phyloP scores from a whole-genome alignment of 2,113 vertebrate genomes.

The Pluvialis apricaria region DNA sequence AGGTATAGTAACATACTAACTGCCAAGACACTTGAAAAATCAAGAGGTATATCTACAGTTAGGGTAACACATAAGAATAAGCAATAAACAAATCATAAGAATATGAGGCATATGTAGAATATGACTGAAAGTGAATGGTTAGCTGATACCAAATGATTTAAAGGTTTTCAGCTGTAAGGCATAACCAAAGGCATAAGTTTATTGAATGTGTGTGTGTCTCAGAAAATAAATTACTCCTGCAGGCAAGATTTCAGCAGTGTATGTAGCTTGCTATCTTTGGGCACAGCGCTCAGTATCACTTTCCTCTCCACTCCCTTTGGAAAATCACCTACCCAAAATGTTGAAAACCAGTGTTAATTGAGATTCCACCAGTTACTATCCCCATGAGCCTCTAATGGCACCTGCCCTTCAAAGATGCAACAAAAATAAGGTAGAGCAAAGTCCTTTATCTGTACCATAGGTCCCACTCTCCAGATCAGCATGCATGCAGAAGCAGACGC shows the following conservation, averaged over 20 bases:
- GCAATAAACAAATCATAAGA: neutral
- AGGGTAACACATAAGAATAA: neutral
- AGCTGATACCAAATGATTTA: neutral
- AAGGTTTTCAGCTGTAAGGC: neutral
- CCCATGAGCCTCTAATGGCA: neutral
- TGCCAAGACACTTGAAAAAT: constrained; percentile 16
- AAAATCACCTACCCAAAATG: neutral
- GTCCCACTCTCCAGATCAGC: neutral
- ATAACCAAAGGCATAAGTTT: neutral
- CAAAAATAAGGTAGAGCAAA: neutral
- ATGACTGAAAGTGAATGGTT: neutral
- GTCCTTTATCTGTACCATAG: neutral
- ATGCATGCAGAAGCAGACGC: neutral
- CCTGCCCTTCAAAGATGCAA: neutral
- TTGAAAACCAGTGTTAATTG: neutral
- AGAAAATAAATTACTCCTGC: neutral
- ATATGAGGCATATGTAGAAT: neutral
- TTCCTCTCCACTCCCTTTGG: neutral
- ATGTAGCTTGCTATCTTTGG: neutral
- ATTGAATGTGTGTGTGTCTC: neutral
- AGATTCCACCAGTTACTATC: neutral
- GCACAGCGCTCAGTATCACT: neutral
- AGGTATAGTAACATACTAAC: neutral
- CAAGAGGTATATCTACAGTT: constrained; percentile 6
- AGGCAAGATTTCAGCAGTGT: neutral